A percentile compares a stretch with the other conserved stretches of the same genome.
These are phyloP conservation scores for Notarius lentiginosus DNA, from an alignment of 2,113 vertebrate genomes.

Conservation along the genomic window DNA sequence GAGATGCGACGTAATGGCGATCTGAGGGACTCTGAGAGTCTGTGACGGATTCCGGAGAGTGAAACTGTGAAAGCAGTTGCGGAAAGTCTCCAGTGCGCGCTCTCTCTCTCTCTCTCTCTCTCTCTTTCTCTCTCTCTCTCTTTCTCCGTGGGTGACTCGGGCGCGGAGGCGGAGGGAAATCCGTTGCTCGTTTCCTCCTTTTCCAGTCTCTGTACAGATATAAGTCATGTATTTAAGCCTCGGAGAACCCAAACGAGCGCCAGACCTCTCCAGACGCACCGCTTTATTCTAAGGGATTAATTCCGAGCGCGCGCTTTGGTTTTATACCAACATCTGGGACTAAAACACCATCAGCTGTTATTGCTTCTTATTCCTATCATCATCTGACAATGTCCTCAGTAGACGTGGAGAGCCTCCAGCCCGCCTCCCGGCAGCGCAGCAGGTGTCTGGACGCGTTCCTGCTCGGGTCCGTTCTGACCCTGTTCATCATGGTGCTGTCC, in stretches of 20 bases:
- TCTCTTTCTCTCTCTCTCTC: slow-evolving; percentile 35
- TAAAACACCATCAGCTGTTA: not conserved
- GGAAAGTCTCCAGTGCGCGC: slow-evolving; percentile 66
- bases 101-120: slow-evolving; percentile 12
- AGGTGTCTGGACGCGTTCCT: slow-evolving; percentile 62
- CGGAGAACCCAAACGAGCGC: not conserved
- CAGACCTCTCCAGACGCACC: not conserved
- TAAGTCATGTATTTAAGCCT: not conserved
- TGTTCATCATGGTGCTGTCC: slow-evolving; percentile 47
- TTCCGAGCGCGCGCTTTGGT: not conserved
- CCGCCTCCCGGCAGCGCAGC: slow-evolving; percentile 1
- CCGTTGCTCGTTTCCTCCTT: slow-evolving; percentile 34
- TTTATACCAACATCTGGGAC: not conserved
- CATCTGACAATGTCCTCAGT: slow-evolving; percentile 7
- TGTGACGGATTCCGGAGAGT: slow-evolving; percentile 23
- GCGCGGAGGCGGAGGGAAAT: slow-evolving; percentile 39
- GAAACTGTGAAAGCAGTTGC: slow-evolving; percentile 54
- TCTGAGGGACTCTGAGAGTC: too few relatives aligned
- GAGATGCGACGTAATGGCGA: not conserved
- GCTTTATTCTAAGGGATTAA: not conserved
- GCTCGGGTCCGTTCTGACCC: slow-evolving; percentile 54
- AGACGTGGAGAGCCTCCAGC: slow-evolving; percentile 63
- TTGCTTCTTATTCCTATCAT: not conserved
- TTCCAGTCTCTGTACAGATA: not conserved
- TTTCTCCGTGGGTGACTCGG: slow-evolving; percentile 27